Conservation (phyloP, 2,797 vertebrate species). For the Telmatherina bonti region DNA sequence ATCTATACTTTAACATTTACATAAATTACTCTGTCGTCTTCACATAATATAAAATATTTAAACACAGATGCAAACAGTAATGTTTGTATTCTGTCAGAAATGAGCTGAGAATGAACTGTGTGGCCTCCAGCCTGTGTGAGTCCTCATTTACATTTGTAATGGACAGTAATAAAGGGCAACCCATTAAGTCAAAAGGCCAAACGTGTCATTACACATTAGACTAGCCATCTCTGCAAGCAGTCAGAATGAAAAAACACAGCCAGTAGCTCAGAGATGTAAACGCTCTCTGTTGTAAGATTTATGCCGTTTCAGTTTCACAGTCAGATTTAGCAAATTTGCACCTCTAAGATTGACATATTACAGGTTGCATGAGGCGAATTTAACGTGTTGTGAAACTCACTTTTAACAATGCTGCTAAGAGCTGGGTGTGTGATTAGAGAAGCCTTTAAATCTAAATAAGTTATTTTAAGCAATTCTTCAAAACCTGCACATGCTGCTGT, state of each 20-base stretch:
- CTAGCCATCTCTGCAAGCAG: not conserved
- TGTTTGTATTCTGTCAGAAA: not conserved
- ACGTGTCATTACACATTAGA: not conserved
- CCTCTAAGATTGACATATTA: accelerated
- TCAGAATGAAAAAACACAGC: not conserved
- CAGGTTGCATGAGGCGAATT: not conserved
- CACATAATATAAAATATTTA: no score
- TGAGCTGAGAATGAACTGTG: no score
- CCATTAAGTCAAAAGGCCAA: not conserved
- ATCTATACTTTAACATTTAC: not conserved
- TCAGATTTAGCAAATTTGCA: not conserved
- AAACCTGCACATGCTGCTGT: constrained; percentile 1
- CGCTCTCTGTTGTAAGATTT: not conserved
- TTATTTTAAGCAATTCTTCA: not conserved
- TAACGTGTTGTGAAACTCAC: not conserved
- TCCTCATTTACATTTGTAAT: not conserved
- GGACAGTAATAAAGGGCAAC: constrained; percentile 7
- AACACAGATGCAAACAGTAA: no score
- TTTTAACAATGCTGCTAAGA: not conserved
- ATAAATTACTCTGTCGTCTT: not conserved
- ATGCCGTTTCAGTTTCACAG: not conserved
- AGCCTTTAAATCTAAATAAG: constrained; percentile 9
- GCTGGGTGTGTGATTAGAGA: constrained; percentile 15
- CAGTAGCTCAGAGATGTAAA: not conserved
- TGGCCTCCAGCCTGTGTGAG: not conserved